phyloP scores from a whole-genome alignment of 2,797 vertebrate species.

The Numenius phaeopus region DNA sequence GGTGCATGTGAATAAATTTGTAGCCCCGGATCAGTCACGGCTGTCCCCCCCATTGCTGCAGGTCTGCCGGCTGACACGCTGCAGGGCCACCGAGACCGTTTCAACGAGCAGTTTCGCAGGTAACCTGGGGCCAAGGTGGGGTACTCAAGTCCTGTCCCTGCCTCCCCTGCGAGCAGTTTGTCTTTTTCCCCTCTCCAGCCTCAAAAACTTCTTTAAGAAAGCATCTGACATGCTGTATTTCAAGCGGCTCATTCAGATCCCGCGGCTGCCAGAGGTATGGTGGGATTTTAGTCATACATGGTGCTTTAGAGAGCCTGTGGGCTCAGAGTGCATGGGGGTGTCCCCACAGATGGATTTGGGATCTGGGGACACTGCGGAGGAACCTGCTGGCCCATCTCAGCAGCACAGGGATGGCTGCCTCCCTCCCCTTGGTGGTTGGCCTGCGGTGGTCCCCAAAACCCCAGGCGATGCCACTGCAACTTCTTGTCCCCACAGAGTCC shows the following conservation, averaged over 20 bases:
- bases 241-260: conserved; percentile 98
- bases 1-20: accelerated
- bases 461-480: accelerated
- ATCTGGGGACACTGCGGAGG: not conserved
- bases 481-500: conserved; percentile 81
- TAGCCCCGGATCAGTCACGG: not conserved
- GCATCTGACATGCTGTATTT: conserved; percentile 96
- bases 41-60: conserved; percentile 28
- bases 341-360: not conserved
- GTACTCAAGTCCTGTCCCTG: accelerated
- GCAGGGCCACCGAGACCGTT: conserved; percentile 95
- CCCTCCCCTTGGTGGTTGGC: not conserved
- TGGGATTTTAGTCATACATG: accelerated
- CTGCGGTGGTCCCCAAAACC: accelerated
- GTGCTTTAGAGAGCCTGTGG: not conserved
- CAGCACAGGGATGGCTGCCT: not conserved
- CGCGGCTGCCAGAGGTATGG: conserved; percentile 91
- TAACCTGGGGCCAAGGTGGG: not conserved
- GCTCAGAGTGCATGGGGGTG: not conserved
- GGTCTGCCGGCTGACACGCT: conserved; percentile 94
- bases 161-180: accelerated
- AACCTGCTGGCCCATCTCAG: not conserved
- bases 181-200: conserved; percentile 74
- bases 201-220: conserved; percentile 94
- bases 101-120: conserved; percentile 98